Conservation (phyloP, 1,140 invertebrate genomes). For the Eciton burchellii region DNA sequence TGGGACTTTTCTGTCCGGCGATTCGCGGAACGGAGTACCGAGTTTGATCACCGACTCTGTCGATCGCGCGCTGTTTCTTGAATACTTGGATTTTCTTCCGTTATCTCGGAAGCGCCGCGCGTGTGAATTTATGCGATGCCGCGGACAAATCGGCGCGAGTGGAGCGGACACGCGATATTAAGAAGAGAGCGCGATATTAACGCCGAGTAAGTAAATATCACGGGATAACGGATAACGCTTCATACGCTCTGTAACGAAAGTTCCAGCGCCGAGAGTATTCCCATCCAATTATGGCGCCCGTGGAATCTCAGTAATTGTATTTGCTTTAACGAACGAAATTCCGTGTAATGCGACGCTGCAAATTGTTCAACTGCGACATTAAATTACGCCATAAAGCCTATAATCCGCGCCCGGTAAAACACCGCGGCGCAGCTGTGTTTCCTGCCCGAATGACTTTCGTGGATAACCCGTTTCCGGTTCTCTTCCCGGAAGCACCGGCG, state of each 20-base stretch:
- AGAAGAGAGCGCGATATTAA: constrained; percentile 45
- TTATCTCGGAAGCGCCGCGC: no score
- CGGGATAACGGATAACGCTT: constrained; percentile 39
- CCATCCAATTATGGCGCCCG: constrained; percentile 61
- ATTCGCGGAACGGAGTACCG: background rate
- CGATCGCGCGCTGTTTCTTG: no score
- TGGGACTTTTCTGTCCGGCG: background rate
- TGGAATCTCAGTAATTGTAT: constrained; percentile 65
- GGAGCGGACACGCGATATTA: constrained; percentile 25
- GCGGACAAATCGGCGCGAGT: constrained; percentile 18
- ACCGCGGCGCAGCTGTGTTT: constrained; percentile 53
- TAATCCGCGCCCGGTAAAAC: constrained; percentile 61
- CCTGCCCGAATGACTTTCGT: constrained; percentile 55
- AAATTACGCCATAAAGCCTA: constrained; percentile 64
- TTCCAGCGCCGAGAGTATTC: constrained; percentile 47
- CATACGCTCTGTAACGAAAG: constrained; percentile 60
- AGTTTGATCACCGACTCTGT: background rate
- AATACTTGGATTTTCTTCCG: no score
- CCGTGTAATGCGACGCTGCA: constrained; percentile 61
- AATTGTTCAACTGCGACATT: constrained; percentile 64
- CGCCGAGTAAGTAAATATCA: constrained; percentile 56
- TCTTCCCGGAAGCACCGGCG: constrained; percentile 37
- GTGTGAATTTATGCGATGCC: background rate
- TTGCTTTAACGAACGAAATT: constrained; percentile 65
- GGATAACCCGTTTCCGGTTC: constrained; percentile 46